Evolutionary conservation across 2,113 vertebrate species (phyloP).

Genomic region (Caranx melampygus): DNA sequence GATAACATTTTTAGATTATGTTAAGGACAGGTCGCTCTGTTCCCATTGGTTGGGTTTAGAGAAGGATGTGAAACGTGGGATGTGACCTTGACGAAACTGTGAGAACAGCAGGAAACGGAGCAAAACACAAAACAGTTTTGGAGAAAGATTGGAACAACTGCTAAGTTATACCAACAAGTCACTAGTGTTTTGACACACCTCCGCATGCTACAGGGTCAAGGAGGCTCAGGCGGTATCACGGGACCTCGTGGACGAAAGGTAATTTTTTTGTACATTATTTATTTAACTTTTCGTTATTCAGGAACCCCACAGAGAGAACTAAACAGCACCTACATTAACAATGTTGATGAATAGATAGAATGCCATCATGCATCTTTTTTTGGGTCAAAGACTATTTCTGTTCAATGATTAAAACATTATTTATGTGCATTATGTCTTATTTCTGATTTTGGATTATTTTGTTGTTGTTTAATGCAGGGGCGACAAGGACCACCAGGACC

Average conservation of each 20-base stretch:
- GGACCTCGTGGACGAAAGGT: conserved; percentile 74
- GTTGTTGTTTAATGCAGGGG: conserved; percentile 79
- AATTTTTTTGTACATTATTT: background rate
- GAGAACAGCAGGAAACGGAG: background rate
- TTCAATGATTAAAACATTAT: background rate
- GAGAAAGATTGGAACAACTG: background rate
- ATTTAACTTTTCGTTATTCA: no score
- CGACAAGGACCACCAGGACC: conserved; percentile 86
- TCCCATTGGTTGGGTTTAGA: background rate
- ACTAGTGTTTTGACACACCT: background rate
- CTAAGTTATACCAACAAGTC: conserved; percentile 5
- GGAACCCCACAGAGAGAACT: no score
- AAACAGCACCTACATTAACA: no score
- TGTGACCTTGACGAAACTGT: background rate
- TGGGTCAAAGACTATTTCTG: background rate
- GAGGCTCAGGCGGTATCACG: conserved; percentile 47
- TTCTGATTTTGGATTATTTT: background rate
- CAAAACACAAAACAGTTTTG: background rate
- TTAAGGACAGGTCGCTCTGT: background rate
- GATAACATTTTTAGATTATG: background rate
- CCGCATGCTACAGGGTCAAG: conserved; percentile 71
- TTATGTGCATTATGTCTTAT: background rate
- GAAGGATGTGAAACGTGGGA: background rate
- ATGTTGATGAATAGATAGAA: background rate
- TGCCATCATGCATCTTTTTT: background rate